Evolutionary conservation across 2,888 invertebrate genomes (phyloP), one percentile per base, ranked within the genome.

Genomic region (Vesta saturnalis): DNA sequence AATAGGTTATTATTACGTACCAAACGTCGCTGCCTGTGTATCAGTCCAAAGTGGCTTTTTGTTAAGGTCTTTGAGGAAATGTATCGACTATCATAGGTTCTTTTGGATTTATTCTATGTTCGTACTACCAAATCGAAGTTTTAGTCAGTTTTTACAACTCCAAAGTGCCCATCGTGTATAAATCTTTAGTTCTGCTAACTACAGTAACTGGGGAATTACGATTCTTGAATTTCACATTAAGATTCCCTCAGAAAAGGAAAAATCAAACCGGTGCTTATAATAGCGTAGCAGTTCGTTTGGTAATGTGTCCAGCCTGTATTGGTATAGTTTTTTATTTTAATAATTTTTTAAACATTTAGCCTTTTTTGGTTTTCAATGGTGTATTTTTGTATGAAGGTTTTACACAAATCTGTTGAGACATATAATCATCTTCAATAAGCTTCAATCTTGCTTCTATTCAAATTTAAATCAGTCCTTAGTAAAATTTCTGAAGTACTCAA

Each of bases 81-180:
- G n/a, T n/a, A n/a, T n/a, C n/a, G n/a, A n/a, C n/a, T n/a, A n/a
- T 1, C 10, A 14, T 8, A 18, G 54, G 46, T 19, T 73, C 69
- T 57, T 58, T 60, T 21, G 8, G 3, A 54, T 12, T 54, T 12
- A 15, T 21, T 6, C 54, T 43, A 8, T 47, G 23, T 49, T 60
- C 22, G 10, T 22, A 15, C 75, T 74, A 77, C 75, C 74, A 77
- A 12, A 77, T 70, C 5, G 71, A 70, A 16, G 71, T 73, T 54
- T 70, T 70, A 4, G 76, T 76, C 22, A 73, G 21, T 6, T 52
- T 74, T 77, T 5, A 60, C 72, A 19, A 78, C 72, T 0, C 77
- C 78, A 0, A 73, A 66, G 60, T 78, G 79, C 1, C 77, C 76
- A 23, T 64, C 65, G 54, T 79, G 76, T 2, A 78, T 60, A 56